phyloP scores from a whole-genome alignment of 2,797 vertebrate species.

The Macrochelys suwanniensis region DNA sequence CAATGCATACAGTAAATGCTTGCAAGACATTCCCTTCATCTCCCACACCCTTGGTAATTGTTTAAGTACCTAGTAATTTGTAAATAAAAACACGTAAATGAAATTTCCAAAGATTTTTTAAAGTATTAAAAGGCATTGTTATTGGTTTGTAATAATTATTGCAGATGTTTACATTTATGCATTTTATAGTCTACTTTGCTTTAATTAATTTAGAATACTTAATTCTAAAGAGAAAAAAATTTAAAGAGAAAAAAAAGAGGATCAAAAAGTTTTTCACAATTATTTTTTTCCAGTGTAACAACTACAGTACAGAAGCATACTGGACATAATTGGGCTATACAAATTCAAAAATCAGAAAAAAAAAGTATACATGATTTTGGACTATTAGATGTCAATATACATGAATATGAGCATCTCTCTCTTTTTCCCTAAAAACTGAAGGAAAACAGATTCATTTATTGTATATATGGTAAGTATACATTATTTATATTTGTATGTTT shows the following conservation, averaged over 20 bases:
- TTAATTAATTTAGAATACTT: slow-evolving; percentile 6
- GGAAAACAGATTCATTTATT: slow-evolving; percentile 4
- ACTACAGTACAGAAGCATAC: slow-evolving; percentile 1
- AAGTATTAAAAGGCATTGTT: neutral
- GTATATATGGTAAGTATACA: neutral
- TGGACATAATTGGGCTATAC: slow-evolving; percentile 2
- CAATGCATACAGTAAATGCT: neutral
- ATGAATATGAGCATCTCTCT: neutral
- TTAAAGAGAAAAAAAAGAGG: neutral
- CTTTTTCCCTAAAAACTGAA: neutral
- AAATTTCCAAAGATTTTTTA: neutral
- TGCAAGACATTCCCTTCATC: neutral
- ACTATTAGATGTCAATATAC: slow-evolving; percentile 38
- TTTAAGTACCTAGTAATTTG: neutral
- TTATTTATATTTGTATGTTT: slow-evolving; percentile 12
- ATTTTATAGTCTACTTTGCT: neutral
- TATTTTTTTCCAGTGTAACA: neutral
- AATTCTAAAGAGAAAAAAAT: neutral
- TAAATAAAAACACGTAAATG: neutral
- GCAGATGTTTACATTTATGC: neutral
- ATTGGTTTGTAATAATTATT: neutral
- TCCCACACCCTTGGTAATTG: neutral
- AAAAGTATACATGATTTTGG: slow-evolving; percentile 42
- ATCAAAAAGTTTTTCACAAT: neutral
- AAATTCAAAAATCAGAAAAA: slow-evolving; percentile 6